Conservation (phyloP, 2,797 vertebrate species). For the Danio albolineatus region DNA sequence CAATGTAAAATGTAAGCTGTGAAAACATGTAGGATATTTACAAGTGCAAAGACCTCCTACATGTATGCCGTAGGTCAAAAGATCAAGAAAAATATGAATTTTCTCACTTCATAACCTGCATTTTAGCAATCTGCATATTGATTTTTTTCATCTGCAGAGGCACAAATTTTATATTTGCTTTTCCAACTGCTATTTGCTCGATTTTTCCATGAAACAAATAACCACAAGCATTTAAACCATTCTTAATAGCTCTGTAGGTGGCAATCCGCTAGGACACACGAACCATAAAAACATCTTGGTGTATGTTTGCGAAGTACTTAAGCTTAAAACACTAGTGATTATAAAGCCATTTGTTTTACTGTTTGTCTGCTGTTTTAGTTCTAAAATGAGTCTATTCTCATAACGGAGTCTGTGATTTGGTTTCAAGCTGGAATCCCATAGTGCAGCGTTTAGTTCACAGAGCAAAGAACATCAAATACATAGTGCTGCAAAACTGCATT, state of each 20-base stretch:
- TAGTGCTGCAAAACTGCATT: slow-evolving; percentile 70
- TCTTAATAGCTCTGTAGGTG: slow-evolving; percentile 7
- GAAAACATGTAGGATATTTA: no score
- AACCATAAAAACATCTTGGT: slow-evolving; percentile 3
- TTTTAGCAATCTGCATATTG: not conserved
- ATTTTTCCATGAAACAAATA: not conserved
- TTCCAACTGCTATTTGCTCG: not conserved
- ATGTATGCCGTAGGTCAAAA: no score
- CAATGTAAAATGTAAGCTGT: no score
- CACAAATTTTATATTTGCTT: not conserved
- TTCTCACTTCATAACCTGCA: not conserved
- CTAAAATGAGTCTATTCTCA: slow-evolving; percentile 21
- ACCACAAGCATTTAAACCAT: not conserved
- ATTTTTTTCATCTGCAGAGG: not conserved
- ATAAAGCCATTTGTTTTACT: slow-evolving; percentile 41
- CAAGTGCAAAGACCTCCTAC: no score
- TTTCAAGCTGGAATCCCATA: slow-evolving; percentile 60
- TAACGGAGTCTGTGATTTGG: slow-evolving; percentile 35
- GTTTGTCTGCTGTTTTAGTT: slow-evolving; percentile 8
- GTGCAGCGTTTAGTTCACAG: slow-evolving; percentile 68
- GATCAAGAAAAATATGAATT: no score
- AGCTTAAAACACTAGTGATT: slow-evolving; percentile 41
- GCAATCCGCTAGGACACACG: not conserved
- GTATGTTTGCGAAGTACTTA: slow-evolving; percentile 24
- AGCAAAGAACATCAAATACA: slow-evolving; percentile 69